Percentiles rank a stretch among this genome's conserved stretches.
These are phyloP conservation scores for Penaeus japonicus DNA, from an alignment of 1,140 invertebrate species.

Conservation along the genomic window DNA sequence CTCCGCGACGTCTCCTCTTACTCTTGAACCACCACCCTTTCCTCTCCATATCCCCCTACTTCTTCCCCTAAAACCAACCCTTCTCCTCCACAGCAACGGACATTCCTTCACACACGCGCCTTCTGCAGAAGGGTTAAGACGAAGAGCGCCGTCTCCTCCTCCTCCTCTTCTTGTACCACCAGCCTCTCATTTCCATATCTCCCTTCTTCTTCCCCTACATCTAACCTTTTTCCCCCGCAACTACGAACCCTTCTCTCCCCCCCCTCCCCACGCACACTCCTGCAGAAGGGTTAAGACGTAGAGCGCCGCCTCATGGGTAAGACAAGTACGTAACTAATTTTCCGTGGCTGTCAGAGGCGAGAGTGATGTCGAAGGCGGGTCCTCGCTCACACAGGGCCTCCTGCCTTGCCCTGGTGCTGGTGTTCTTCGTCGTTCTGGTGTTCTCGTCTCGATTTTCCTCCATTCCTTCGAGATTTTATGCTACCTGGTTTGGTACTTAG, in stretches of 20 bases:
- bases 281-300: not conserved
- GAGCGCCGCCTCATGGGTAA: no score
- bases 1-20: no score
- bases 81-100: not conserved
- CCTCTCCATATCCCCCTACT: not conserved
- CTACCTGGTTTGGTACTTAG: no score
- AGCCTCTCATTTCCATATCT: not conserved
- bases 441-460: no score
- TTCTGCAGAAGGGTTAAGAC: not conserved
- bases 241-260: not conserved
- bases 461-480: no score
- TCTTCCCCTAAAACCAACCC: not conserved
- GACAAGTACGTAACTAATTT: no score
- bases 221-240: no score
- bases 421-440: no score
- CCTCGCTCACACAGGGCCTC: no score
- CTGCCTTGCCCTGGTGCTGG: no score
- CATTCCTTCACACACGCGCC: not conserved
- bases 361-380: no score
- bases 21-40: not conserved
- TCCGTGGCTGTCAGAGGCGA: no score
- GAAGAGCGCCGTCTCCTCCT: not conserved
- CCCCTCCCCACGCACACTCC: not conserved
- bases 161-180: not conserved
- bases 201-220: not conserved